Evolutionary conservation across 2,797 vertebrate species (phyloP).

Genomic region (Sebastes iracundus): DNA sequence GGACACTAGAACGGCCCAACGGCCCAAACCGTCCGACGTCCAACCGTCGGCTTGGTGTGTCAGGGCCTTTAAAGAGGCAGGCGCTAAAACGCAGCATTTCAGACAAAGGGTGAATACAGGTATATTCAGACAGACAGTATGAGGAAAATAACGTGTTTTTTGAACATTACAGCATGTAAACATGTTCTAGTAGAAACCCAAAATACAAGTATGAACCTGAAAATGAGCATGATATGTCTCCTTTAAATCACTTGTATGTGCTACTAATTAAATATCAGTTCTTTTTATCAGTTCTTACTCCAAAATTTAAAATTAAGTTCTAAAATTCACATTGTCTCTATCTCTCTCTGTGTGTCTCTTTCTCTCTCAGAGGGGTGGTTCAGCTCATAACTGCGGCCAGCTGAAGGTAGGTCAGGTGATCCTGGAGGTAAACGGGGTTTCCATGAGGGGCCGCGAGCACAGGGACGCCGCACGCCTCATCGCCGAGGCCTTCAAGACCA

Average conservation of each 20-base stretch:
- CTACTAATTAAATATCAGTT: too few relatives aligned
- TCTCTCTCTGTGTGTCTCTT: constrained; percentile 2
- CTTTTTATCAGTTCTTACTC: not conserved
- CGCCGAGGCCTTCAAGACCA: constrained; percentile 97
- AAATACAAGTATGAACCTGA: too few relatives aligned
- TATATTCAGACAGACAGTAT: too few relatives aligned
- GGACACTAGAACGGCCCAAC: too few relatives aligned
- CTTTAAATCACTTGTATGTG: not conserved
- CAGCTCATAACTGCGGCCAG: constrained; percentile 94
- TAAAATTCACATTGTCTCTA: not conserved
- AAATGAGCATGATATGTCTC: too few relatives aligned
- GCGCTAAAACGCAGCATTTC: fast-evolving
- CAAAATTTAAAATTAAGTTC: not conserved
- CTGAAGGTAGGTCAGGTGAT: constrained; percentile 98
- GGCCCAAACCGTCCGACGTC: too few relatives aligned
- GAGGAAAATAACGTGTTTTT: too few relatives aligned
- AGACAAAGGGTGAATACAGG: too few relatives aligned
- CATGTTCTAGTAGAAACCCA: too few relatives aligned
- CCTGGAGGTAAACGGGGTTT: constrained; percentile 92
- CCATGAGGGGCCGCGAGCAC: constrained; percentile 92
- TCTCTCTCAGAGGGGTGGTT: constrained; percentile 87
- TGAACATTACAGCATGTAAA: too few relatives aligned
- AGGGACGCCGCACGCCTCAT: constrained; percentile 94
- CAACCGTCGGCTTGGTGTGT: too few relatives aligned
- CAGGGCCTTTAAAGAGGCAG: too few relatives aligned